Percentiles rank a stretch among this genome's conserved stretches.
Evolutionary conservation across 2,888 invertebrate genomes (phyloP).

Genomic region (Melinaea menophilus): DNA sequence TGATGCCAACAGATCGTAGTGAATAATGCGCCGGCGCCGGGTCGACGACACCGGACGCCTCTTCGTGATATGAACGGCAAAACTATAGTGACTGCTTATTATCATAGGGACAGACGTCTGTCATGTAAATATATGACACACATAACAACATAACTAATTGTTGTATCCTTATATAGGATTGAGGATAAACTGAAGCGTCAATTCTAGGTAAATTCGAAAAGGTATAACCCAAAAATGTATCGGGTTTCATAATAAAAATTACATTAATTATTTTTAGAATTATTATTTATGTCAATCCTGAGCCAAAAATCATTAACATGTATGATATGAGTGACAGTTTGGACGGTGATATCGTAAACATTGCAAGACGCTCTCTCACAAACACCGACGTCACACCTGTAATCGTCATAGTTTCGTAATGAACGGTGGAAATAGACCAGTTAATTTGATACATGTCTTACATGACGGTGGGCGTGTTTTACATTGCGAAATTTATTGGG

Average conservation of each 20-base stretch:
- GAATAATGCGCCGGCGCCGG: constrained; percentile 47
- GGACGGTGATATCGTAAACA: constrained; percentile 27
- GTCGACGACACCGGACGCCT: constrained; percentile 49
- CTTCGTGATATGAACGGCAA: constrained; percentile 27
- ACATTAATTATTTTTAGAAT: too few relatives aligned
- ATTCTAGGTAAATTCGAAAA: too few relatives aligned
- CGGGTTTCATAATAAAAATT: too few relatives aligned
- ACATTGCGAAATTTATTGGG: constrained; percentile 8
- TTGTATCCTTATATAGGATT: not conserved
- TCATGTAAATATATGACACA: not conserved
- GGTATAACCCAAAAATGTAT: too few relatives aligned
- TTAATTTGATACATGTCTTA: constrained; percentile 21
- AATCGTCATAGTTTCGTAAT: constrained; percentile 24
- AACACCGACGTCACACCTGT: constrained; percentile 24
- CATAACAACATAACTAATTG: not conserved
- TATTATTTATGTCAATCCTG: not conserved
- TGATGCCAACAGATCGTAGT: constrained; percentile 56
- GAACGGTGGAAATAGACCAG: constrained; percentile 24
- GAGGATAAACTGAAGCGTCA: too few relatives aligned
- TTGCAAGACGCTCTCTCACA: constrained; percentile 22
- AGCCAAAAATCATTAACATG: constrained; percentile 21
- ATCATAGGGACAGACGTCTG: constrained; percentile 26
- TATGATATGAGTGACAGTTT: constrained; percentile 14
- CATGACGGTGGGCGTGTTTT: constrained; percentile 17
- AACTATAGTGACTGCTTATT: constrained; percentile 22